These are phyloP conservation scores for Ornithoptera priamus DNA, from an alignment of 2,888 invertebrate genomes.

Conservation along the genomic window DNA sequence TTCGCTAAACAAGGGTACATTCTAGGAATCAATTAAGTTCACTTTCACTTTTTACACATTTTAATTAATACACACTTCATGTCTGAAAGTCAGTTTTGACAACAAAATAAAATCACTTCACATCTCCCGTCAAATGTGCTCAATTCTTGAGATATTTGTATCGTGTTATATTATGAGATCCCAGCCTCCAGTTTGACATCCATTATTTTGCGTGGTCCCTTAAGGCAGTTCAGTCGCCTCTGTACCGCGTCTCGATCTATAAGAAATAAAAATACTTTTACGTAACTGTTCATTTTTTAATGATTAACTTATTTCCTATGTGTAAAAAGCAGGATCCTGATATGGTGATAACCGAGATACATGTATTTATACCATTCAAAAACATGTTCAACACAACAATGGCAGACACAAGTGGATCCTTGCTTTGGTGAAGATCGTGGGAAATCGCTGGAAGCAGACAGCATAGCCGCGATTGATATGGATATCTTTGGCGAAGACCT, in stretches of 20 bases:
- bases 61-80: slow-evolving; percentile 53
- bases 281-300: background rate
- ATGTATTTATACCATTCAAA: too few relatives aligned
- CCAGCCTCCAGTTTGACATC: slow-evolving; percentile 75
- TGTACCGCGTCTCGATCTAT: slow-evolving; percentile 98
- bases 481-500: too few relatives aligned
- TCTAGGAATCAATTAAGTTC: slow-evolving; percentile 59
- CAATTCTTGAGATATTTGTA: slow-evolving; percentile 48
- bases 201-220: slow-evolving; percentile 74
- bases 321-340: too few relatives aligned
- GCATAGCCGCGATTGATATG: too few relatives aligned
- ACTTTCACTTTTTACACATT: slow-evolving; percentile 70
- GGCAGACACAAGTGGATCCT: too few relatives aligned
- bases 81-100: slow-evolving; percentile 59
- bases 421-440: too few relatives aligned
- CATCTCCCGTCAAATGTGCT: slow-evolving; percentile 64
- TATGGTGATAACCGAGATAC: too few relatives aligned
- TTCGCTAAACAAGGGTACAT: slow-evolving; percentile 51
- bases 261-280: slow-evolving; percentile 42
- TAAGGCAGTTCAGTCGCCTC: slow-evolving; percentile 86
- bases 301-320: too few relatives aligned
- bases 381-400: too few relatives aligned
- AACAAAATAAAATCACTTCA: slow-evolving; percentile 79
- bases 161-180: slow-evolving; percentile 72
- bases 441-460: too few relatives aligned